A percentile compares a stretch with the other conserved stretches of the same genome.
Evolutionary conservation across 23 tunicate genomes (phyloP).

Genomic region (Halocynthia aurantium): DNA sequence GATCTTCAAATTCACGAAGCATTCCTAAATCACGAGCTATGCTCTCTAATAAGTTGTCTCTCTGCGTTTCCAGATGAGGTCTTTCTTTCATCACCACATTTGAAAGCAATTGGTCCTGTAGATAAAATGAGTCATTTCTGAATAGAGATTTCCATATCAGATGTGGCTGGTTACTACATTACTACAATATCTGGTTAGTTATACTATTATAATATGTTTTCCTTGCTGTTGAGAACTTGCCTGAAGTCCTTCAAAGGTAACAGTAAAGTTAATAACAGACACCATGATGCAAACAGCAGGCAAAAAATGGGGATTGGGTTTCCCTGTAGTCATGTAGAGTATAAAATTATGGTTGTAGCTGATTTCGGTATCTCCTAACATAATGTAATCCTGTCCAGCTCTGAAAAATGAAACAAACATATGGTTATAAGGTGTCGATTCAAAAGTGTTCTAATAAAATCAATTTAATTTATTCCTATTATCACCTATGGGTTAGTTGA

Average conservation of each 20-base stretch:
- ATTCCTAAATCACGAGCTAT: constrained; percentile 59
- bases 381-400: constrained; percentile 91
- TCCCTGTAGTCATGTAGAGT: constrained; percentile 79
- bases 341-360: constrained; percentile 77
- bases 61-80: constrained; percentile 74
- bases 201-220: too few relatives aligned
- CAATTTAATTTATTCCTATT: not conserved
- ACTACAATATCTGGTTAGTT: too few relatives aligned
- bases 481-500: constrained; percentile 59
- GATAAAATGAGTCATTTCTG: too few relatives aligned
- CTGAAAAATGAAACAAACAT: constrained; percentile 12
- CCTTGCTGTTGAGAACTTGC: constrained; percentile 8
- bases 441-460: not conserved
- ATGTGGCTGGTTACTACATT: too few relatives aligned
- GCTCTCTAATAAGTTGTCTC: constrained; percentile 48
- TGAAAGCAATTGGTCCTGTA: constrained; percentile 81
- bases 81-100: constrained; percentile 73
- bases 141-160: too few relatives aligned
- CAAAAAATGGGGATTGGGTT: constrained; percentile 80
- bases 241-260: constrained; percentile 91
- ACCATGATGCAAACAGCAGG: constrained; percentile 89
- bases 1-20: constrained; percentile 76
- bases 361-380: constrained; percentile 74
- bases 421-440: not conserved
- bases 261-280: constrained; percentile 66